phyloP scores from a whole-genome alignment of 1,140 invertebrate genomes.

The Palaemon carinicauda region DNA sequence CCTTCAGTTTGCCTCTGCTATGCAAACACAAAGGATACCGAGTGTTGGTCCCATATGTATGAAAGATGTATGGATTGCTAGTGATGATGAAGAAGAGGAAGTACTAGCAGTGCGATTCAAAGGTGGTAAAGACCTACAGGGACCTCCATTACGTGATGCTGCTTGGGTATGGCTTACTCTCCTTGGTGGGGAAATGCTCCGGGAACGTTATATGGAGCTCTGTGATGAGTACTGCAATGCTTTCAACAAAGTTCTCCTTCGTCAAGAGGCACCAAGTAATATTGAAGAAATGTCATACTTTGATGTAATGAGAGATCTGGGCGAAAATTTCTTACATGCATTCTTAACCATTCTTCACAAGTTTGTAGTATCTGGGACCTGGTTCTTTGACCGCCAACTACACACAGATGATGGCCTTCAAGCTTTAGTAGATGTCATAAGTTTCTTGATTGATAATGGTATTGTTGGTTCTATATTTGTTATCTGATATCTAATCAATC shows the following conservation, averaged over 20 bases:
- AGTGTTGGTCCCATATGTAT: constrained; percentile 49
- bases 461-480: constrained; percentile 58
- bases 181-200: constrained; percentile 38
- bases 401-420: constrained; percentile 42
- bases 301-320: constrained; percentile 57
- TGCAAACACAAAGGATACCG: constrained; percentile 44
- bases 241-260: constrained; percentile 48
- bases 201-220: constrained; percentile 57
- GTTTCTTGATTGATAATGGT: constrained; percentile 58
- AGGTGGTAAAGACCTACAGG: constrained; percentile 37
- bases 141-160: constrained; percentile 50
- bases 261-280: constrained; percentile 6
- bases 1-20: constrained; percentile 56
- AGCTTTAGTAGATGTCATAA: constrained; percentile 39
- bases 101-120: constrained; percentile 45
- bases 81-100: constrained; percentile 38
- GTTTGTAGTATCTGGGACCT: constrained; percentile 53
- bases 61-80: constrained; percentile 50
- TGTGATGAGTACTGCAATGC: constrained; percentile 57
- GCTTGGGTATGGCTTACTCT: constrained; percentile 59
- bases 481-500: constrained; percentile 33
- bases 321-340: constrained; percentile 57
- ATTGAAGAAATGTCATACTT: constrained; percentile 55
- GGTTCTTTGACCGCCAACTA: constrained; percentile 55
- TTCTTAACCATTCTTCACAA: constrained; percentile 58